Evolutionary conservation across 2,113 vertebrate species (phyloP), one percentile per base, ranked within the genome.

Genomic region (Pseudorasbora parva): DNA sequence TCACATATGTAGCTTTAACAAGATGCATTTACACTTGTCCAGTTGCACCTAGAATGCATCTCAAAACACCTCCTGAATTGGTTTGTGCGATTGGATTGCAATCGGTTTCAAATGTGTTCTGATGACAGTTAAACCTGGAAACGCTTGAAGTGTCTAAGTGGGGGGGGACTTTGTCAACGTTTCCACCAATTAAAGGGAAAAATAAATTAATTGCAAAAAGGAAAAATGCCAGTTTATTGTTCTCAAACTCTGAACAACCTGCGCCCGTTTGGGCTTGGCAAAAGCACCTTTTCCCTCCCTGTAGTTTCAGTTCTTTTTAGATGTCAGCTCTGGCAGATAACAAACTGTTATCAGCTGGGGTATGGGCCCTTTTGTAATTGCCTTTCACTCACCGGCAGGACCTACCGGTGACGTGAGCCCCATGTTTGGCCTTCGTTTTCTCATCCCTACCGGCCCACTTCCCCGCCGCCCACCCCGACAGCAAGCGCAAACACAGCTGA

Each of bases 311-410:
- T 84, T 72, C 57, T 30, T 57, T 79, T 66, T 57, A 56, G 82
- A 62, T 78, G 82, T 84, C 83, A 73, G 59, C 79, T 51, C 72
- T 87, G 84, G 73, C 84, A 82, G 82, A 89, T 82, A 86, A 84
- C 72, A 54, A 86, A 80, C 82, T 76, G 68, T 72, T 86, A 84
- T 87, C 60, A 76, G 78, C 51, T 37, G 51, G 51, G 47, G 81
- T 82, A 66, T 80, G 75, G 82, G 68, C 69, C 60, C 54, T 73
- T 89, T 84, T 78, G 84, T 85, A 84, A 86, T 84, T 86, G 84
- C 78, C 74, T 89, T 89, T 87, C 82, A 87, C 78, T 68, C 60
- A 68, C n/a, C 10, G 66, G 47, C 78, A 49, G 71, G 82, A 25
- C 30, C 82, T 82, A 73, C 27, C 66, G 84, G 81, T 85, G 81